phyloP scores from a whole-genome alignment of 2,888 invertebrate genomes.

The Athalia cordata region DNA sequence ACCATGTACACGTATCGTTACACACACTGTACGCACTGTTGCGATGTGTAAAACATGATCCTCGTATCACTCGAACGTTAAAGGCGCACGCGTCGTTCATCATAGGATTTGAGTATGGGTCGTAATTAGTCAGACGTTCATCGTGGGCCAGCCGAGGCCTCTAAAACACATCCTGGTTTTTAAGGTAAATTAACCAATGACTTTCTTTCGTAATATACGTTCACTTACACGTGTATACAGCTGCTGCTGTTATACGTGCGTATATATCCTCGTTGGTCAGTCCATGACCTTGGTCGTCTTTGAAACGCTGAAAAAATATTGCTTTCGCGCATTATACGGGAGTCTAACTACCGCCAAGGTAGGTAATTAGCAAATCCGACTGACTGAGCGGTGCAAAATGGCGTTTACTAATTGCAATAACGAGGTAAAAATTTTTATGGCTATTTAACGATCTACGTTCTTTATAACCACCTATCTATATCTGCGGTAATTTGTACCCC shows the following conservation, averaged over 20 bases:
- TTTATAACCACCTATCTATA: background rate
- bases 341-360: background rate
- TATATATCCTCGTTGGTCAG: background rate
- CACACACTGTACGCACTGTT: background rate
- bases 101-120: background rate
- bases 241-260: background rate
- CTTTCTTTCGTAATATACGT: slow-evolving; percentile 13
- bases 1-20: background rate
- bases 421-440: slow-evolving; percentile 20
- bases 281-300: slow-evolving; percentile 5
- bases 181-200: slow-evolving; percentile 30
- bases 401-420: slow-evolving; percentile 33
- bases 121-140: slow-evolving; percentile 29
- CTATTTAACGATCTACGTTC: slow-evolving; percentile 18
- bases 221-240: background rate
- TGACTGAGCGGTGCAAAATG: slow-evolving; percentile 8
- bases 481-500: background rate
- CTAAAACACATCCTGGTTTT: slow-evolving; percentile 31
- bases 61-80: background rate
- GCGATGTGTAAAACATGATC: too few relatives aligned
- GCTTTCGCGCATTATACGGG: background rate
- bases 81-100: background rate
- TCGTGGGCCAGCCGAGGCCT: slow-evolving; percentile 11
- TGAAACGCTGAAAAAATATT: background rate
- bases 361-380: slow-evolving; percentile 20